phyloP scores from a whole-genome alignment of 2,113 vertebrate genomes.

The Bos taurus region DNA sequence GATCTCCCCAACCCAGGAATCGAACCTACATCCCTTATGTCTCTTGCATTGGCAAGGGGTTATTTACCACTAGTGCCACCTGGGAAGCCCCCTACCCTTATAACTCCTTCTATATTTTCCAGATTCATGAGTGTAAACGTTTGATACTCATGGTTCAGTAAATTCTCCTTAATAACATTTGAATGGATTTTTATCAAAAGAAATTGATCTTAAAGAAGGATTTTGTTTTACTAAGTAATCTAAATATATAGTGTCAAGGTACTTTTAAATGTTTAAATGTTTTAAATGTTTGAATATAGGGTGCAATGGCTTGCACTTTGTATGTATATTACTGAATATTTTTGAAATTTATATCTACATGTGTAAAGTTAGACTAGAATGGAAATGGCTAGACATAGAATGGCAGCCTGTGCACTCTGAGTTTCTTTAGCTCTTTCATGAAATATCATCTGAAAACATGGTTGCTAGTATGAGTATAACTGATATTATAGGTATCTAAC shows the following conservation, averaged over 20 bases:
- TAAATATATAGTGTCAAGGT: background rate
- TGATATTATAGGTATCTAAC: background rate
- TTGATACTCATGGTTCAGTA: background rate
- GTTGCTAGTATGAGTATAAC: background rate
- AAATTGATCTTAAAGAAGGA: background rate
- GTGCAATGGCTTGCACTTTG: background rate
- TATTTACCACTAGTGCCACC: background rate
- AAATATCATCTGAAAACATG: background rate
- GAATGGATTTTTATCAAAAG: background rate
- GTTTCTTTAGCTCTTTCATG: background rate
- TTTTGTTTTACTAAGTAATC: background rate
- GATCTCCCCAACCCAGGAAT: background rate
- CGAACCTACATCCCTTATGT: background rate
- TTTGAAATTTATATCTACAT: background rate
- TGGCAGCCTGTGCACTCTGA: no score
- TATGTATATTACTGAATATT: background rate
- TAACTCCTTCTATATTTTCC: background rate
- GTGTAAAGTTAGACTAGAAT: background rate
- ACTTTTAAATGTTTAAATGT: background rate
- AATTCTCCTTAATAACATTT: background rate
- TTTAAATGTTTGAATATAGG: background rate
- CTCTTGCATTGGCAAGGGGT: background rate
- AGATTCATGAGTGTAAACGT: background rate
- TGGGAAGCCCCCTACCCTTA: background rate
- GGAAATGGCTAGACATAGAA: background rate